Percentiles rank a stretch among this genome's conserved stretches.
Evolutionary conservation across 2,113 vertebrate species (phyloP).

Genomic region (Semnornis frantzii): DNA sequence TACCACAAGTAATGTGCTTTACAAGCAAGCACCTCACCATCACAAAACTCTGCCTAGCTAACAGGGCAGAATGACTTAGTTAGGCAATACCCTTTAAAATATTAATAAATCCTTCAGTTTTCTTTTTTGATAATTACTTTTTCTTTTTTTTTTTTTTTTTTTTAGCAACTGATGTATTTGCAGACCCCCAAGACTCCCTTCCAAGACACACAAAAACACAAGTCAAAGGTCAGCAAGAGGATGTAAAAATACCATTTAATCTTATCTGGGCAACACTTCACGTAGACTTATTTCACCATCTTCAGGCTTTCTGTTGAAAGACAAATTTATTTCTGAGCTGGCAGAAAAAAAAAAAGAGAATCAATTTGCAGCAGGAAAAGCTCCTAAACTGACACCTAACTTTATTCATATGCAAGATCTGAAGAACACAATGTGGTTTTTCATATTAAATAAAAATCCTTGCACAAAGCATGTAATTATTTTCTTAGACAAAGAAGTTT

Average conservation of each 20-base stretch:
- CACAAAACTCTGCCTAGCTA: background rate
- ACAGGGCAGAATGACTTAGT: background rate
- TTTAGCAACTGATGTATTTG: constrained; percentile 50
- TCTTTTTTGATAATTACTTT: constrained; percentile 44
- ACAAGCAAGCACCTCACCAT: background rate
- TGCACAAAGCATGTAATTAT: fast-evolving
- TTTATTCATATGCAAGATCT: background rate
- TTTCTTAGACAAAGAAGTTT: background rate
- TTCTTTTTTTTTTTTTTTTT: background rate
- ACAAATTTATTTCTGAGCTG: constrained; percentile 34
- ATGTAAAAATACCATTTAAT: constrained; percentile 78
- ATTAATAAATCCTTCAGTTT: constrained; percentile 1
- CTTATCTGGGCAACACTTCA: constrained; percentile 71
- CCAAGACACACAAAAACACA: constrained; percentile 69
- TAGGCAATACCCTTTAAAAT: background rate
- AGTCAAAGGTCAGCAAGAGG: constrained; percentile 72
- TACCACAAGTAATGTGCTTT: background rate
- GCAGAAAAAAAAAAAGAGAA: background rate
- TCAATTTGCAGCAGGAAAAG: constrained; percentile 12
- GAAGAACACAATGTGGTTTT: background rate
- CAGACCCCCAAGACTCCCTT: constrained; percentile 57
- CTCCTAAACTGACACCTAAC: background rate
- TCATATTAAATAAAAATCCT: background rate
- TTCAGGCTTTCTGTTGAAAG: constrained; percentile 39
- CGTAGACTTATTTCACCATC: constrained; percentile 55